phyloP scores from a whole-genome alignment of 2,888 invertebrate species.

The Alloplasta piceator region DNA sequence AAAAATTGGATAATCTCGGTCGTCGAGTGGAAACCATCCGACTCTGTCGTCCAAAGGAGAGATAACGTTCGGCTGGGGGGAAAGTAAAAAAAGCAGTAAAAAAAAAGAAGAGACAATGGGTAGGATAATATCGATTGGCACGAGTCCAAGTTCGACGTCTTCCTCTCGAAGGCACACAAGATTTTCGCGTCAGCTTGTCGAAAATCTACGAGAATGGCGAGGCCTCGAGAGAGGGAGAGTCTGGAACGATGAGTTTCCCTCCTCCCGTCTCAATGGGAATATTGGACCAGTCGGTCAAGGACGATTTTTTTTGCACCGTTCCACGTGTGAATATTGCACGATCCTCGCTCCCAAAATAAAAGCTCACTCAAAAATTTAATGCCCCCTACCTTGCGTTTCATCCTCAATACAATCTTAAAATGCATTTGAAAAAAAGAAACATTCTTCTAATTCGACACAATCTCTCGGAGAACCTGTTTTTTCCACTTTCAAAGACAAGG shows the following conservation, averaged over 20 bases:
- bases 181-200: constrained; percentile 42
- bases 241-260: constrained; percentile 28
- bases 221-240: neutral
- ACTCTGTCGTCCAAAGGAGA: no score
- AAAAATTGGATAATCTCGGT: constrained; percentile 17
- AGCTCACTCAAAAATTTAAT: neutral
- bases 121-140: constrained; percentile 67
- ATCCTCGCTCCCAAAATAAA: constrained; percentile 12
- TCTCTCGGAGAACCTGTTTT: no score
- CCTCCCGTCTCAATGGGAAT: constrained; percentile 28
- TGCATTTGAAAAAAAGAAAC: no score
- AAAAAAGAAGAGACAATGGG: constrained; percentile 24
- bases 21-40: neutral
- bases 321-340: constrained; percentile 31
- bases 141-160: constrained; percentile 65
- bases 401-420: no score
- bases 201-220: constrained; percentile 19
- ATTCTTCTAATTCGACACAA: no score
- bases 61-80: neutral
- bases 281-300: constrained; percentile 52
- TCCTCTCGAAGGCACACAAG: constrained; percentile 41
- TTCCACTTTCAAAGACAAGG: no score
- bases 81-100: constrained; percentile 11
- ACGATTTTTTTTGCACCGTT: constrained; percentile 27
- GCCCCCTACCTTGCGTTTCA: neutral